These are phyloP conservation scores for Apaloderma vittatum DNA, from an alignment of 2,113 vertebrate genomes.

Conservation along the genomic window DNA sequence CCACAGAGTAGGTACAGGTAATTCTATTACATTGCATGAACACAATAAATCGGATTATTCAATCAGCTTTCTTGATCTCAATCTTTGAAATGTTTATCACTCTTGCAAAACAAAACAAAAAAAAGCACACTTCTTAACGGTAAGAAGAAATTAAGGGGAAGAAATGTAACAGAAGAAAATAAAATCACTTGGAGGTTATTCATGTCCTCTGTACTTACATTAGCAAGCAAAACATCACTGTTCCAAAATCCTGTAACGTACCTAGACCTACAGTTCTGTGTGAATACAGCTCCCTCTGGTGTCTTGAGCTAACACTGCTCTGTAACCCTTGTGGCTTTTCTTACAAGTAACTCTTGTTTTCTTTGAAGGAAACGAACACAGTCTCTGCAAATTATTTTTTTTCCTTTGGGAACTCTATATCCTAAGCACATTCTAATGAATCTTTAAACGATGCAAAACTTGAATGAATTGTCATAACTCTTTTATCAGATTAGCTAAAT, in stretches of 20 bases:
- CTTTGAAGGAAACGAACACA: background rate
- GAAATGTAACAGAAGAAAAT: background rate
- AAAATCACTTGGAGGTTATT: background rate
- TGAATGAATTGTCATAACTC: background rate
- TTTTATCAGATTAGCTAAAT: background rate
- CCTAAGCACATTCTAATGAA: background rate
- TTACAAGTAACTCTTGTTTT: accelerated
- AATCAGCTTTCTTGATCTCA: background rate
- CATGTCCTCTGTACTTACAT: background rate
- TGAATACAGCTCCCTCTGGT: constrained; percentile 59
- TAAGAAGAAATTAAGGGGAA: background rate
- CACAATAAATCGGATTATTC: background rate
- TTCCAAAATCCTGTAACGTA: background rate
- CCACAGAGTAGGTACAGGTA: background rate
- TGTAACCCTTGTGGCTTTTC: background rate
- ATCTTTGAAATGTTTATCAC: background rate
- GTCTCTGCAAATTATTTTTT: background rate
- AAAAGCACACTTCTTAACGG: background rate
- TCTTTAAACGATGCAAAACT: background rate
- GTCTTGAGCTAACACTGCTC: background rate
- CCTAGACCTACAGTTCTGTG: background rate
- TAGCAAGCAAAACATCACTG: background rate
- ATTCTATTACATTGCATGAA: background rate
- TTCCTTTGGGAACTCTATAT: background rate
- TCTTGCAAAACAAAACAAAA: background rate